Conservation (phyloP, 2,113 vertebrate species). For the Deroptyus accipitrinus region DNA sequence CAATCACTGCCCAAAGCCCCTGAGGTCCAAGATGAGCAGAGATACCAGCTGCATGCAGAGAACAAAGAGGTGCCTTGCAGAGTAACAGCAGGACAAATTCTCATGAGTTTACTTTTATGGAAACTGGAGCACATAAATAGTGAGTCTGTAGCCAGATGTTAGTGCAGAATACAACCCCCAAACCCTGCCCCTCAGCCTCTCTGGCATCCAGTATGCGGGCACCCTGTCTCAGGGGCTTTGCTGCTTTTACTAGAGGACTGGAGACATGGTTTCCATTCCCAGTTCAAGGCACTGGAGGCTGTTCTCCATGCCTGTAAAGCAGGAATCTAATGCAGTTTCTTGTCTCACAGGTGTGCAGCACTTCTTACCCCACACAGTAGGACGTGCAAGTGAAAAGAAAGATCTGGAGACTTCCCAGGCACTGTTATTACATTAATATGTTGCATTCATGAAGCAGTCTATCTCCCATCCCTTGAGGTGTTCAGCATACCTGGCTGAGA, state of each 20-base stretch:
- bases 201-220: neutral
- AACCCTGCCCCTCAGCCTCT: neutral
- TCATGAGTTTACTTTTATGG: neutral
- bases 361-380: neutral
- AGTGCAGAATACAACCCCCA: rapidly evolving
- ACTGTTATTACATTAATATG: neutral
- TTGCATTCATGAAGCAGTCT: neutral
- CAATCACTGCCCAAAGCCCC: neutral
- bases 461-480: neutral
- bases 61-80: neutral
- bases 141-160: neutral
- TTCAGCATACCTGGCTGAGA: neutral
- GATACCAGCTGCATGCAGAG: neutral
- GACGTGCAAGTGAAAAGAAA: neutral
- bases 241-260: neutral
- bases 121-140: neutral
- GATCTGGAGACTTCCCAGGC: neutral
- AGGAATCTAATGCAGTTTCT: neutral
- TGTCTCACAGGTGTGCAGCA: neutral
- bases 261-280: neutral
- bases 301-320: neutral
- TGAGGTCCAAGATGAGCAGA: neutral
- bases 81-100: neutral
- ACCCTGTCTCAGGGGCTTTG: neutral
- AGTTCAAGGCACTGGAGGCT: neutral